Conservation (phyloP, 1,140 invertebrate species). For the Neodiprion pinetum region DNA sequence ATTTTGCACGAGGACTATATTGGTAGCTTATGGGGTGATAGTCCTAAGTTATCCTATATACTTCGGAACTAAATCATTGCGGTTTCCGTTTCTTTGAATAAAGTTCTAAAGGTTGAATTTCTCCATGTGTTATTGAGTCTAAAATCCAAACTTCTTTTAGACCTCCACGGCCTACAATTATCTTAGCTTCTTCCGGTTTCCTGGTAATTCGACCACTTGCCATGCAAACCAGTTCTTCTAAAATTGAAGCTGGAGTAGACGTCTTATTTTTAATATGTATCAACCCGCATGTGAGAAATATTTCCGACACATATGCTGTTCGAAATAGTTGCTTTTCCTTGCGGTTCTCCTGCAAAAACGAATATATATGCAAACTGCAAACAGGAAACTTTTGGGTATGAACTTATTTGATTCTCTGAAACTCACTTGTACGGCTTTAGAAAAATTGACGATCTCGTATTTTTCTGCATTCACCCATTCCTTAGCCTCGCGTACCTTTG, state of each 20-base stretch:
- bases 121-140: constrained; percentile 56
- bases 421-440: constrained; percentile 52
- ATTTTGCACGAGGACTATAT: too few species aligned
- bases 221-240: constrained; percentile 56
- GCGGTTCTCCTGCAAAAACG: constrained; percentile 50
- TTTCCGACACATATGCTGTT: constrained; percentile 48
- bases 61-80: not conserved
- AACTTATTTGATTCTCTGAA: not conserved
- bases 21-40: too few species aligned
- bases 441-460: constrained; percentile 57
- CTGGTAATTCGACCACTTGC: constrained; percentile 53
- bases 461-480: constrained; percentile 49
- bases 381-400: constrained; percentile 6
- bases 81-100: constrained; percentile 35
- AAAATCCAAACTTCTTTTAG: constrained; percentile 54
- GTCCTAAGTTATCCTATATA: too few species aligned
- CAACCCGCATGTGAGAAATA: constrained; percentile 52
- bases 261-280: constrained; percentile 50
- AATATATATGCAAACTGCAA: constrained; percentile 10
- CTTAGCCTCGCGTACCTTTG: constrained; percentile 48
- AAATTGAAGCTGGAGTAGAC: constrained; percentile 36
- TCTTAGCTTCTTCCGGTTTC: constrained; percentile 40
- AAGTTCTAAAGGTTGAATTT: constrained; percentile 42
- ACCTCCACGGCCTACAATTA: constrained; percentile 45
- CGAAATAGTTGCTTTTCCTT: constrained; percentile 54